A percentile compares a stretch with the other conserved stretches of the same genome.
phyloP scores from a whole-genome alignment of 2,797 vertebrate species.

The Enteromius afrohamiltoni region DNA sequence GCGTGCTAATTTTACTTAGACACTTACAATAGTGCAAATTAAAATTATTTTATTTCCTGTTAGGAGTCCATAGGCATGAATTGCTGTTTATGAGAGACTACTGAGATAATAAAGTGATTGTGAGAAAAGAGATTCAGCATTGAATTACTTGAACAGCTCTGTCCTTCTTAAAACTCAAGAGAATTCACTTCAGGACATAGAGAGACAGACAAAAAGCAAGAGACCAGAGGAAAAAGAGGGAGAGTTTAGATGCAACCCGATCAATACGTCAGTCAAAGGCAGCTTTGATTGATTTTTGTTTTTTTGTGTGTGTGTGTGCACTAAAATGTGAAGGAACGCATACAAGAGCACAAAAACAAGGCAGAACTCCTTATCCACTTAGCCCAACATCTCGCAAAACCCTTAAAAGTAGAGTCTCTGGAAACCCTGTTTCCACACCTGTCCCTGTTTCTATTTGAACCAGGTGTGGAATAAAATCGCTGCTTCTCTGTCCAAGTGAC shows the following conservation, averaged over 20 bases:
- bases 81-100: not conserved
- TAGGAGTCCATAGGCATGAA: not conserved
- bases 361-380: not conserved
- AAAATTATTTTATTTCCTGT: not conserved
- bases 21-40: not conserved
- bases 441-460: constrained; percentile 3
- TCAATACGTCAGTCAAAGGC: constrained; percentile 38
- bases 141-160: not conserved
- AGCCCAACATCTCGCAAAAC: not conserved
- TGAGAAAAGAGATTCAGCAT: not conserved
- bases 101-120: not conserved
- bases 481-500: constrained; percentile 42
- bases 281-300: constrained; percentile 23
- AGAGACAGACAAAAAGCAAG: constrained; percentile 10
- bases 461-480: constrained; percentile 26
- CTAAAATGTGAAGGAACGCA: constrained; percentile 18
- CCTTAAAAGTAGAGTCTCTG: not conserved
- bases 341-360: constrained; percentile 4
- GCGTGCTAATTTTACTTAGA: not conserved
- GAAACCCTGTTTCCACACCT: constrained; percentile 9
- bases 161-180: constrained; percentile 7
- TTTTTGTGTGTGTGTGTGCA: not conserved
- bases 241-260: constrained; percentile 24
- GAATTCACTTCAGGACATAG: constrained; percentile 14
- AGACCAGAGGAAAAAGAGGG: constrained; percentile 5